Base-by-base conservation (phyloP, 1,140 invertebrate species). In the Metaphire vulgaris region DNA sequence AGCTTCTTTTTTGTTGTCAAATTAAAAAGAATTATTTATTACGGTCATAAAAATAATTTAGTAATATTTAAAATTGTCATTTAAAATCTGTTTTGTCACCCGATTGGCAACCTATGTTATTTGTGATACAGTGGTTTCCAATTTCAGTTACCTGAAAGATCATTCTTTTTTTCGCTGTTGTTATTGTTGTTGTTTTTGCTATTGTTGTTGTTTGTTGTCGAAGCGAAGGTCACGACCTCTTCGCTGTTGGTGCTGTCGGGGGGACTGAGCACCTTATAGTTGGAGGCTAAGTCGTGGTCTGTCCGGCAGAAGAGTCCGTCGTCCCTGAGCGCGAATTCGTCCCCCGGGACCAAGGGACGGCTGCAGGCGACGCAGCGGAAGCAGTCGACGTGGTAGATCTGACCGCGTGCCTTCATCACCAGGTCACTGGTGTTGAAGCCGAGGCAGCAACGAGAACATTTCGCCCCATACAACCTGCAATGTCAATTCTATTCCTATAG, bases 311-410 rank as follows among this genome's bases (percentile, higher is more conserved):
- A 98, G 74, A 99, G 90, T 21, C 94, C 94, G 12, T 34, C 94
- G 83, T 97, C 94, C 81, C 95, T 88, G 79, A 98, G 89, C 81
- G 96, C 95, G 87, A 98, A 99, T 86, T 99, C 96, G 85, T 99
- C 97, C 75, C 97, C 88, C 0, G 95, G 94, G 83, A 94, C 91
- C 72, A 99, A 88, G 84, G 94, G 93, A 81, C 93, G 88, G 81
- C 92, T 90, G 87, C 97, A 99, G n/a, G 93, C 92, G 78, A 91
- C 91, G 87, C 96, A 99, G 79, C 94, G 90, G 88, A 99, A 99
- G 87, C 97, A 99, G 85, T 97, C 93, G 83, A 97, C 92, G 89
- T 99, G 97, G 88, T 97, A 99, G 83, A 98, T 96, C 87, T 97
- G 96, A 88, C 91, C 94, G 83, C 94, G 93, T 71, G 96, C 96